These are phyloP conservation scores for Syngnathus scovelli DNA, from an alignment of 2,113 vertebrate genomes.

Conservation along the genomic window DNA sequence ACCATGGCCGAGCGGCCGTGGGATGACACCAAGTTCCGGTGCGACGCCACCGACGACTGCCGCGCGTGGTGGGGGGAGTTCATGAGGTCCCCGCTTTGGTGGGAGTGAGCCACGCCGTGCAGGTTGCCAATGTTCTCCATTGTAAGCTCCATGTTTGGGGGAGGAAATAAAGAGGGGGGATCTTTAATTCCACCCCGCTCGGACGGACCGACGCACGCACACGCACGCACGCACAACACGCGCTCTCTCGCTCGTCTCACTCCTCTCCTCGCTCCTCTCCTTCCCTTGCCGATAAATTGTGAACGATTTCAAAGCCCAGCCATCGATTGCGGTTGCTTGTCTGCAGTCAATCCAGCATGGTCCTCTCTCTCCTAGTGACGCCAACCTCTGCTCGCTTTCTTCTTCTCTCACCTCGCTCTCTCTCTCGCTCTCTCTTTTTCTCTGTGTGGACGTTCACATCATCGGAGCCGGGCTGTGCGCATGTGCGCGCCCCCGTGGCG, in stretches of 20 bases:
- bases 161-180: conserved; percentile 45
- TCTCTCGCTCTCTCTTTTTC: conserved; percentile 5
- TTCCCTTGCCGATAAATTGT: conserved; percentile 75
- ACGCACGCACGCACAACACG: conserved; percentile 11
- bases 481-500: conserved; percentile 58
- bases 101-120: conserved; percentile 85
- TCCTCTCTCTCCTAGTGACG: conserved; percentile 28
- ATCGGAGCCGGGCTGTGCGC: conserved; percentile 56
- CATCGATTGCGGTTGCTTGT: conserved; percentile 74
- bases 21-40: conserved; percentile 87
- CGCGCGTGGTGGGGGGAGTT: conserved; percentile 83
- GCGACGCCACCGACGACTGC: conserved; percentile 77
- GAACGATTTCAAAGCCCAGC: conserved; percentile 77
- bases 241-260: conserved; percentile 41
- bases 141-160: conserved; percentile 88
- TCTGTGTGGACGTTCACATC: conserved; percentile 58
- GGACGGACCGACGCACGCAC: conserved; percentile 7
- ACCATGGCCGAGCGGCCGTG: conserved; percentile 86
- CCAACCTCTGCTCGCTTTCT: conserved; percentile 8
- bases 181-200: conserved; percentile 67
- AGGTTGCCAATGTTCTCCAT: conserved; percentile 93
- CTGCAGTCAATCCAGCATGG: conserved; percentile 75
- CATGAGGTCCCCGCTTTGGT: conserved; percentile 87
- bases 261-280: conserved; percentile 62
- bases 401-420: conserved; percentile 7